These are phyloP conservation scores for Drosophila recens DNA, from an alignment of 2,888 invertebrate genomes.

Conservation along the genomic window DNA sequence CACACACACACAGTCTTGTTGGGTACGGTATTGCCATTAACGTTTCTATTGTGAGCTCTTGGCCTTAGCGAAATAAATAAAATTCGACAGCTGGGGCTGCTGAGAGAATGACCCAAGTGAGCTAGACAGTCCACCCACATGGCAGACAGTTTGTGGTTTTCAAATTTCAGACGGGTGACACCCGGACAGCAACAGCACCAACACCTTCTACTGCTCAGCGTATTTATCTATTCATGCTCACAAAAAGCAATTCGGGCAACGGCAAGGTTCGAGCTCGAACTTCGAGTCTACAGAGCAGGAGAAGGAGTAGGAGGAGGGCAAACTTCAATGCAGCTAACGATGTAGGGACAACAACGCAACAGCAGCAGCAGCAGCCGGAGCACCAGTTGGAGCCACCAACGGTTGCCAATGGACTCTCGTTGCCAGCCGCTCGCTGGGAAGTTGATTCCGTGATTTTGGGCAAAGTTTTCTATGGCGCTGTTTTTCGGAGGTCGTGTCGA, in stretches of 20 bases:
- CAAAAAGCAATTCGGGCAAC: constrained; percentile 65
- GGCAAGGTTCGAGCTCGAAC: constrained; percentile 2
- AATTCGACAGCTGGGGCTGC: constrained; percentile 71
- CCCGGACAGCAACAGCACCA: constrained; percentile 11
- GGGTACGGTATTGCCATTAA: constrained; percentile 69
- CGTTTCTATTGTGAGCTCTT: constrained; percentile 80
- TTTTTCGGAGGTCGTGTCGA: constrained; percentile 52
- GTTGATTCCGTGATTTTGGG: constrained; percentile 78
- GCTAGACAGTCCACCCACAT: constrained; percentile 48
- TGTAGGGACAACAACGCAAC: constrained; percentile 60
- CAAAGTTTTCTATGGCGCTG: constrained; percentile 65
- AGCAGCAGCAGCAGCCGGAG: constrained; percentile 20
- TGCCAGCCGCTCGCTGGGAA: constrained; percentile 51
- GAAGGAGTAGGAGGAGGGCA: background rate
- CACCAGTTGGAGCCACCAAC: constrained; percentile 23
- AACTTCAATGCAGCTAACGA: constrained; percentile 81
- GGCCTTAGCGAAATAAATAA: constrained; percentile 80
- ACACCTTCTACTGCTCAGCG: constrained; percentile 50
- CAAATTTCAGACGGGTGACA: constrained; percentile 51
- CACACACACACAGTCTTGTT: constrained; percentile 9
- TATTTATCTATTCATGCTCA: constrained; percentile 80
- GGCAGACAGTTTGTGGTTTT: constrained; percentile 72
- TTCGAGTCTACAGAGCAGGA: background rate
- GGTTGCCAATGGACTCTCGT: constrained; percentile 66
- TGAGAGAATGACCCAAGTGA: constrained; percentile 47